Evolutionary conservation across 2,888 invertebrate genomes (phyloP).

Genomic region (Nomada lathburiana): DNA sequence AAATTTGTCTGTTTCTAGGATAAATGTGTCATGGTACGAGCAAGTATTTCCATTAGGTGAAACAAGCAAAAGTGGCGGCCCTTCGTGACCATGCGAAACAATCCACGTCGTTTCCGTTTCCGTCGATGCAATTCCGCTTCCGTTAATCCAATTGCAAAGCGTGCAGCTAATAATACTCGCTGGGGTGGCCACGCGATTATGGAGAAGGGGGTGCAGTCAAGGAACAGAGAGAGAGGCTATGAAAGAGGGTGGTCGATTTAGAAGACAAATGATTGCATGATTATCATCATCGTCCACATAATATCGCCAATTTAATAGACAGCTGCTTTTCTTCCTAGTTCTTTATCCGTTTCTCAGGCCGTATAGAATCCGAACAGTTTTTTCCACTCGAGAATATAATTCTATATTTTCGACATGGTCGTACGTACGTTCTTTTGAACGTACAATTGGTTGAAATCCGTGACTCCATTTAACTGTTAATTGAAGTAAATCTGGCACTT

Average conservation of each 20-base stretch:
- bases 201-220: constrained; percentile 50
- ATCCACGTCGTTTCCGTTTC: constrained; percentile 68
- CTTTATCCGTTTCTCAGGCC: too few species aligned
- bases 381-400: not conserved
- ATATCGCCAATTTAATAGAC: constrained; percentile 5
- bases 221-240: constrained; percentile 20
- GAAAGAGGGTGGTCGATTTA: constrained; percentile 17
- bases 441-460: not conserved
- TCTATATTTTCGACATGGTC: not conserved
- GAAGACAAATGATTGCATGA: constrained; percentile 8
- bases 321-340: not conserved
- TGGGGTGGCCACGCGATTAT: constrained; percentile 73
- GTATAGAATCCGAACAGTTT: too few species aligned
- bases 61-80: constrained; percentile 33
- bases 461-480: constrained; percentile 4
- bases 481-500: constrained; percentile 3
- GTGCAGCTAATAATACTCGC: constrained; percentile 79
- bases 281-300: not conserved
- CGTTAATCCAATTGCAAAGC: constrained; percentile 75
- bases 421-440: too few species aligned
- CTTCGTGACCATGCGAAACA: constrained; percentile 65
- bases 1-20: not conserved
- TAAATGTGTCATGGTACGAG: constrained; percentile 49
- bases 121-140: constrained; percentile 74
- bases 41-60: constrained; percentile 55